A percentile compares a stretch with the other conserved stretches of the same genome.
Evolutionary conservation across 2,888 invertebrate genomes (phyloP).

Genomic region (Beris chalybata): DNA sequence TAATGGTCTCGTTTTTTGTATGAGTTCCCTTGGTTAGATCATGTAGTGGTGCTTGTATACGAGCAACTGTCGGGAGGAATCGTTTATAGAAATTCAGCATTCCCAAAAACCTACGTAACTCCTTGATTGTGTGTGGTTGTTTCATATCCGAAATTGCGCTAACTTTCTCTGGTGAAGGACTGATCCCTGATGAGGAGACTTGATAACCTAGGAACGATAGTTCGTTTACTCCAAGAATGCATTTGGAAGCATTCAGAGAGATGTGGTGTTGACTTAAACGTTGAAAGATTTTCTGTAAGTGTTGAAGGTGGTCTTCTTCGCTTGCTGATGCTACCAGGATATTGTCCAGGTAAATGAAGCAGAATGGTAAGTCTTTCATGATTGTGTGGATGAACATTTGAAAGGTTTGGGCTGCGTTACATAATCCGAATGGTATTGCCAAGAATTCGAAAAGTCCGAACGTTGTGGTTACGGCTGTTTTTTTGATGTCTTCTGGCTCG

Average conservation of each 20-base stretch:
- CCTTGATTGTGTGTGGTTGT: too few species aligned
- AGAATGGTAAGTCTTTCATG: neutral
- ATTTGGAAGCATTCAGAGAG: neutral
- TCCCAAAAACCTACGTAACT: too few species aligned
- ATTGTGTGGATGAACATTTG: neutral
- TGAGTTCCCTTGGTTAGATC: neutral
- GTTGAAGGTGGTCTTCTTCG: neutral
- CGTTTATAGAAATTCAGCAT: too few species aligned
- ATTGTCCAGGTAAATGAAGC: too few species aligned
- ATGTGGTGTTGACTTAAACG: neutral
- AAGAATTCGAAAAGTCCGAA: neutral
- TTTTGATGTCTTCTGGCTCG: too few species aligned
- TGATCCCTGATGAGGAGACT: too few species aligned
- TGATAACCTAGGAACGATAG: too few species aligned
- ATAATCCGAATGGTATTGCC: neutral
- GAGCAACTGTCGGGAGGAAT: neutral
- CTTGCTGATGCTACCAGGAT: neutral
- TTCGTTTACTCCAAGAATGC: too few species aligned
- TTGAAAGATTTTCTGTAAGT: neutral
- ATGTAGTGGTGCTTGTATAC: neutral
- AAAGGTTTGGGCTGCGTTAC: neutral
- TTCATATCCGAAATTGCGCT: too few species aligned
- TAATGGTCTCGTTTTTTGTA: neutral
- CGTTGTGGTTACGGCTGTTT: too few species aligned
- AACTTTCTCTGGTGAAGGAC: too few species aligned